A percentile compares a stretch with the other conserved stretches of the same genome.
Conservation (phyloP, 2,888 invertebrate genomes). For the Torymus texanus region DNA sequence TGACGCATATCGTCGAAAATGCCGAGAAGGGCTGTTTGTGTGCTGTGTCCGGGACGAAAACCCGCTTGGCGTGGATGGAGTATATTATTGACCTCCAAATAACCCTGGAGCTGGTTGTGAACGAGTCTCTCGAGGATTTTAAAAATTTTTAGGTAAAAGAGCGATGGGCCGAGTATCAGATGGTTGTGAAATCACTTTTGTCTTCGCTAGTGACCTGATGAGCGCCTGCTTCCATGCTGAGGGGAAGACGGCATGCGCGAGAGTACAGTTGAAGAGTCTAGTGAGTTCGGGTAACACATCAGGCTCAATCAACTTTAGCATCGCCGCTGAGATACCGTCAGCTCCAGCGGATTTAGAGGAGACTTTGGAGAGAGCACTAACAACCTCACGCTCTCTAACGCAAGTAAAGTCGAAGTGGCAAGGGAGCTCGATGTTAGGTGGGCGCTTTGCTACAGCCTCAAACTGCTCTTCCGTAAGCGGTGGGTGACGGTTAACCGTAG, state of each 20-base stretch:
- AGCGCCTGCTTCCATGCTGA: not conserved
- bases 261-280: not conserved
- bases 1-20: constrained; percentile 16
- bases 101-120: constrained; percentile 28
- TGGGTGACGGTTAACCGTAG: no score
- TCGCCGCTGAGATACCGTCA: no score
- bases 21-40: not conserved
- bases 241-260: not conserved
- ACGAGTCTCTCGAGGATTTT: constrained; percentile 45
- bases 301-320: not conserved
- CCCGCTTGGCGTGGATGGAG: constrained; percentile 35
- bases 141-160: constrained; percentile 30
- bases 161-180: constrained; percentile 48
- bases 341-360: no score
- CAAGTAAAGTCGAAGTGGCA: no score
- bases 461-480: no score
- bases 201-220: not conserved
- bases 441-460: no score
- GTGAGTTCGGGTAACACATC: not conserved
- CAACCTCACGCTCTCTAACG: no score
- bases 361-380: no score
- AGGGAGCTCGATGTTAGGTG: no score
- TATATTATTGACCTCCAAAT: constrained; percentile 1
- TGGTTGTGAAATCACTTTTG: not conserved
- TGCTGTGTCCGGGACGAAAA: not conserved